These are phyloP conservation scores for Caiman crocodilus DNA, from an alignment of 2,797 vertebrate species.

Conservation along the genomic window DNA sequence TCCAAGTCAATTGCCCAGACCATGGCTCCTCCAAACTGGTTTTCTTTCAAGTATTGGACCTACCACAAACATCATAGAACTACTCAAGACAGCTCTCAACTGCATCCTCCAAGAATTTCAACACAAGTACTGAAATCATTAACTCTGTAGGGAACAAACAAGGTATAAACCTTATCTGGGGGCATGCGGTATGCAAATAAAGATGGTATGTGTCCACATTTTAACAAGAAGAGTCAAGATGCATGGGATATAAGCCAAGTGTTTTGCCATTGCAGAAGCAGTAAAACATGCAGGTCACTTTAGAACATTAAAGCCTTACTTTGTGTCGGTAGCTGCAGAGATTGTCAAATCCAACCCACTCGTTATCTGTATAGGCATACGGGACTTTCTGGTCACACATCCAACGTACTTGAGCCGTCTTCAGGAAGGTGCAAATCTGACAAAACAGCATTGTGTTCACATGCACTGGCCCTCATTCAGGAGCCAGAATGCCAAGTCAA, in stretches of 20 bases:
- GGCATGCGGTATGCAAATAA: too few relatives aligned
- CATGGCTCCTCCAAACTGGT: constrained; percentile 31
- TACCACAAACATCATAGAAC: not conserved
- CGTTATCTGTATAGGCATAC: constrained; percentile 75
- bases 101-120: not conserved
- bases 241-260: not conserved
- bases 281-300: not conserved
- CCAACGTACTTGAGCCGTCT: constrained; percentile 77
- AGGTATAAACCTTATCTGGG: too few relatives aligned
- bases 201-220: not conserved
- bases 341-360: constrained; percentile 90
- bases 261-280: not conserved
- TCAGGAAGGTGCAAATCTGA: constrained; percentile 85
- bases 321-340: constrained; percentile 84
- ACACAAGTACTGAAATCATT: not conserved
- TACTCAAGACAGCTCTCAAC: not conserved
- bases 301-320: constrained; percentile 67
- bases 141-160: not conserved
- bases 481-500: not conserved
- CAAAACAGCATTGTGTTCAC: not conserved
- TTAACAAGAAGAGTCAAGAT: not conserved
- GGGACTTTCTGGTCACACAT: constrained; percentile 70
- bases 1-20: constrained; percentile 47
- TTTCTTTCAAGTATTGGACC: constrained; percentile 43
- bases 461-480: too few relatives aligned